A percentile compares a stretch with the other conserved stretches of the same genome.
Evolutionary conservation across 2,113 vertebrate species (phyloP).

Genomic region (Equus przewalskii): DNA sequence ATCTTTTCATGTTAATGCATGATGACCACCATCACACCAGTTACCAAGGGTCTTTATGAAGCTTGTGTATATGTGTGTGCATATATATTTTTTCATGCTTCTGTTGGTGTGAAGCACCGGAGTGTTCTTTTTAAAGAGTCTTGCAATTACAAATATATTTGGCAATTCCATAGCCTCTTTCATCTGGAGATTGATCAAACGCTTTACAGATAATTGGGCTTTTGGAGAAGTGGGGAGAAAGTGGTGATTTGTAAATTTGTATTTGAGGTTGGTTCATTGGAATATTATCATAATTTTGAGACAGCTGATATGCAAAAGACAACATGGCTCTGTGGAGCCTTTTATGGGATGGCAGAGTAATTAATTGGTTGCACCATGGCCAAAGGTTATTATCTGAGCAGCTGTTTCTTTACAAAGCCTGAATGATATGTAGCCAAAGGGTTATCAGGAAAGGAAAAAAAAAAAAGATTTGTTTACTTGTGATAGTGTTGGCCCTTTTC

Average conservation of each 20-base stretch:
- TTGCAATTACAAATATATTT: neutral
- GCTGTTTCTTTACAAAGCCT: slow-evolving; percentile 66
- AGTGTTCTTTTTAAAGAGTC: neutral
- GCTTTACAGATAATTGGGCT: slow-evolving; percentile 31
- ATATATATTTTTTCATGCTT: neutral
- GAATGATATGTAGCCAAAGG: slow-evolving; percentile 38
- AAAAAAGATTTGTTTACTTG: neutral
- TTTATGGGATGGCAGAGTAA: slow-evolving; percentile 55
- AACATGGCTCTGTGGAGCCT: slow-evolving; percentile 18
- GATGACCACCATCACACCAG: too few species aligned
- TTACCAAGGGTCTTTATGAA: neutral
- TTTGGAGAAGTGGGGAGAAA: neutral
- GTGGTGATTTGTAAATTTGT: slow-evolving; percentile 49
- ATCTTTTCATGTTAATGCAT: neutral
- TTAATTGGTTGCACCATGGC: slow-evolving; percentile 54
- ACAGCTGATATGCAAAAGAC: slow-evolving; percentile 66
- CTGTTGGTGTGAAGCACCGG: neutral
- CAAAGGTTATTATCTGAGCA: slow-evolving; percentile 76
- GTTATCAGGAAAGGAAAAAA: slow-evolving; percentile 20
- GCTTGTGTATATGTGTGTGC: neutral
- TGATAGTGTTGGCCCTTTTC: neutral
- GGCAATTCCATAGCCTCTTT: neutral
- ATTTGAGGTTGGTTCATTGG: slow-evolving; percentile 51
- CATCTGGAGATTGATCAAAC: slow-evolving; percentile 27
- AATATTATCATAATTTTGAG: slow-evolving; percentile 70